Conservation (phyloP, 2,113 vertebrate species). For the Plotosus lineatus region DNA sequence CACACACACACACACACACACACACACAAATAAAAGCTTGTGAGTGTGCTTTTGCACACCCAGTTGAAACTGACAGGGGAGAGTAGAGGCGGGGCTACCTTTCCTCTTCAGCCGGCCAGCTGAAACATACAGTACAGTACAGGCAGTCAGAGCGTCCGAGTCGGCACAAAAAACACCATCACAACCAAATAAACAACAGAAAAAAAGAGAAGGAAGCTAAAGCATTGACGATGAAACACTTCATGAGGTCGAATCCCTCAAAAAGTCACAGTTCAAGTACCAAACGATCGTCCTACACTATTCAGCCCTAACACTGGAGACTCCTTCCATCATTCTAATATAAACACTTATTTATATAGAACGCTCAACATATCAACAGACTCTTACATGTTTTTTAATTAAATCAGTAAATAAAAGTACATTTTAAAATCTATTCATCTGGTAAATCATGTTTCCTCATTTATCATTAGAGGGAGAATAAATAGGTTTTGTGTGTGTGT, state of each 20-base stretch:
- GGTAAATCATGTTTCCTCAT: too few relatives aligned
- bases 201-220: conserved; percentile 13
- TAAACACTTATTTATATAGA: neutral
- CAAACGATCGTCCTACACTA: too few relatives aligned
- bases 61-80: conserved; percentile 46
- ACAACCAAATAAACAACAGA: conserved; percentile 58
- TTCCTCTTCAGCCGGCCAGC: conserved; percentile 76
- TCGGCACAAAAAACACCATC: neutral
- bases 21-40: neutral
- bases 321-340: neutral
- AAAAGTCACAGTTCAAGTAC: neutral
- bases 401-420: too few relatives aligned
- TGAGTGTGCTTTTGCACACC: conserved; percentile 31
- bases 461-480: too few relatives aligned
- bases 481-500: too few relatives aligned
- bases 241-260: neutral
- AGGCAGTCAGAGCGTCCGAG: conserved; percentile 65
- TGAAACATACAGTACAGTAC: conserved; percentile 77
- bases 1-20: conserved; percentile 31
- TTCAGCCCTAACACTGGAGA: neutral
- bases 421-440: too few relatives aligned
- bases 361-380: too few relatives aligned
- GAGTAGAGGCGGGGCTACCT: conserved; percentile 68
- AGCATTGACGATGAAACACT: neutral
- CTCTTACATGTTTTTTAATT: too few relatives aligned